A percentile compares a stretch with the other conserved stretches of the same genome.
These are phyloP conservation scores for Vanessa atalanta DNA, from an alignment of 1,140 invertebrate genomes.

Conservation along the genomic window DNA sequence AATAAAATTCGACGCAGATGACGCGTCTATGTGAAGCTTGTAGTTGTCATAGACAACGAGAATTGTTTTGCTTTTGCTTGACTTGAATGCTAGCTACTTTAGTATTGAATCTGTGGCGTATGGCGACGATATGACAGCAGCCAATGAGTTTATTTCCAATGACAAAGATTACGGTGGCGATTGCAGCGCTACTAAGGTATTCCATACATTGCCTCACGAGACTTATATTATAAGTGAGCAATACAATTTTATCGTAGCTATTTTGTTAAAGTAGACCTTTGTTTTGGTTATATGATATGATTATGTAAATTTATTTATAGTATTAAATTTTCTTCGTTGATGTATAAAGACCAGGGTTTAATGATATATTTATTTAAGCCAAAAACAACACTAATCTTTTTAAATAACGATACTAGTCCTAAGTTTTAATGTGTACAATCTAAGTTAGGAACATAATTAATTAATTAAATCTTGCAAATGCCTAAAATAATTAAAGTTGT, in stretches of 20 bases:
- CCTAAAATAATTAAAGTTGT: no score
- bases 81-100: constrained; percentile 23
- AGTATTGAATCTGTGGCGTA: constrained; percentile 42
- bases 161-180: constrained; percentile 2
- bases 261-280: no score
- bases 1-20: constrained; percentile 76
- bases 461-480: no score
- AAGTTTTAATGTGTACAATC: no score
- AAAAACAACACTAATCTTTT: no score
- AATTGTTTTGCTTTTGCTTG: constrained; percentile 29
- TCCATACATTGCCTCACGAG: background rate
- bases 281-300: no score
- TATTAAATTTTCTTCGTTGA: background rate
- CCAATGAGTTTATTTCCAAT: background rate
- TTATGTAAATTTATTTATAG: no score
- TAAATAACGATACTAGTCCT: no score
- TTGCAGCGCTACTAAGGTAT: constrained; percentile 5
- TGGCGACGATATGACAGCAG: constrained; percentile 10
- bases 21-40: constrained; percentile 77
- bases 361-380: no score
- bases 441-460: no score
- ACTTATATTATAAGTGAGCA: background rate
- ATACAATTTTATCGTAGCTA: no score
- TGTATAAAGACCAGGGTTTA: no score
- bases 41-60: constrained; percentile 65